These are phyloP conservation scores for Cavia porcellus DNA, from an alignment of 2,113 vertebrate genomes.

Conservation along the genomic window DNA sequence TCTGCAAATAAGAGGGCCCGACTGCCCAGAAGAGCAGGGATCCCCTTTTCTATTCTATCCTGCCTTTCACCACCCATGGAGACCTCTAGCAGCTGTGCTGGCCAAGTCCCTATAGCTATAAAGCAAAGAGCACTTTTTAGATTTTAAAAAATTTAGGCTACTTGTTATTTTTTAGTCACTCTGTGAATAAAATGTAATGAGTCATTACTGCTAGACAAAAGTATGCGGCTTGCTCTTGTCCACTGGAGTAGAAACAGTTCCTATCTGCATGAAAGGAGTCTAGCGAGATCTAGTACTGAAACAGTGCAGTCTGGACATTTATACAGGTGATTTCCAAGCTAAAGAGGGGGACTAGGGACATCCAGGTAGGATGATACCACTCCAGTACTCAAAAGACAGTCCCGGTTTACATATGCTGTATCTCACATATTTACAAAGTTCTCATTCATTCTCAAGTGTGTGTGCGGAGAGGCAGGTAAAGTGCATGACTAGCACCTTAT, in stretches of 20 bases:
- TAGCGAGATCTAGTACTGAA: not conserved
- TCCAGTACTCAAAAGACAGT: not conserved
- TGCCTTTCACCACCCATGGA: not conserved
- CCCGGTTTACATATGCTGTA: not conserved
- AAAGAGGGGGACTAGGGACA: not conserved
- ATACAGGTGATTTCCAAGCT: not conserved
- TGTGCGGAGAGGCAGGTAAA: not conserved
- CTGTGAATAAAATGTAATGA: not conserved
- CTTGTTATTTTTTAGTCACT: not conserved
- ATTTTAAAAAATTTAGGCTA: not conserved
- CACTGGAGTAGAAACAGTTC: not conserved
- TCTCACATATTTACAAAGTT: not conserved
- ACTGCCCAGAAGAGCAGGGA: not conserved
- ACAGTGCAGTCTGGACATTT: not conserved
- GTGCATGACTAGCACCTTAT: not conserved
- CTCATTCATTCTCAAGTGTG: not conserved
- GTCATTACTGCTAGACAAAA: not conserved
- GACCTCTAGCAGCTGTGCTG: not conserved
- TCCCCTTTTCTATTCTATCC: not conserved
- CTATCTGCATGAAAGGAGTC: not conserved
- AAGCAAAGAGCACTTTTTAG: not conserved
- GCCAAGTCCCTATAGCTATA: not conserved
- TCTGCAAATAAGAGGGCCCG: not conserved
- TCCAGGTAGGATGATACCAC: not conserved
- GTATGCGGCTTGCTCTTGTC: not conserved